These are phyloP conservation scores for Akabosia matsudoensis DNA, from an alignment of 1,140 invertebrate species.

Conservation along the genomic window DNA sequence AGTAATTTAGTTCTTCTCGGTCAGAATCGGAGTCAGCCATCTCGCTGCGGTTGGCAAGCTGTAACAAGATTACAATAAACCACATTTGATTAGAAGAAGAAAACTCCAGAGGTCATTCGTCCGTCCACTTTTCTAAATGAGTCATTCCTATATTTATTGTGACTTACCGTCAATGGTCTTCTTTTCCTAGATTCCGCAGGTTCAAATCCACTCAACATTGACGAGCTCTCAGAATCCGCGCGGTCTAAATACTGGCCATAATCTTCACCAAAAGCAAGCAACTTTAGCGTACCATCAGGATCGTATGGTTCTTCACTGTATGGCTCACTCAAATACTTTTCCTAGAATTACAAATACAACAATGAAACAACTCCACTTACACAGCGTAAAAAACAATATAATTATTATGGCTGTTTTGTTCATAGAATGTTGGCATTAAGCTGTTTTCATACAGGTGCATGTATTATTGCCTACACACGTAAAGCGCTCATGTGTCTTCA, in stretches of 20 bases:
- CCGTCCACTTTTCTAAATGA: no score
- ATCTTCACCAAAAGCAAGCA: conserved; percentile 86
- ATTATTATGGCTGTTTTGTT: background rate
- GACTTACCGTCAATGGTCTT: conserved; percentile 39
- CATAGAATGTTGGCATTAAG: no score
- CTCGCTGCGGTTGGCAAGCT: conserved; percentile 45
- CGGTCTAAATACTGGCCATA: conserved; percentile 77
- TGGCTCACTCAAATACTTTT: conserved; percentile 85
- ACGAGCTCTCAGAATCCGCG: conserved; percentile 46
- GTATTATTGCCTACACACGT: no score
- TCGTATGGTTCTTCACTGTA: conserved; percentile 83
- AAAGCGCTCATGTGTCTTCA: no score
- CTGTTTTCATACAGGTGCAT: no score
- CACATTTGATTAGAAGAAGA: no score
- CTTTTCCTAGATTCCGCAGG: conserved; percentile 41
- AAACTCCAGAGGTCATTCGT: no score
- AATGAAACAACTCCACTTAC: conserved; percentile 35
- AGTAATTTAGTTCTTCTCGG: conserved; percentile 60
- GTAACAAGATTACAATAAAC: conserved; percentile 9
- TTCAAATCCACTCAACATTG: conserved; percentile 42
- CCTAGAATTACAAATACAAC: conserved; percentile 58
- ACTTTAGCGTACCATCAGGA: conserved; percentile 72
- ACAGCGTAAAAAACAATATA: background rate
- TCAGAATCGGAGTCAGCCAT: conserved; percentile 64
- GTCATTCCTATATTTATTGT: no score